These are phyloP conservation scores for Euwallacea fornicatus DNA, from an alignment of 1,140 invertebrate genomes.

Conservation along the genomic window DNA sequence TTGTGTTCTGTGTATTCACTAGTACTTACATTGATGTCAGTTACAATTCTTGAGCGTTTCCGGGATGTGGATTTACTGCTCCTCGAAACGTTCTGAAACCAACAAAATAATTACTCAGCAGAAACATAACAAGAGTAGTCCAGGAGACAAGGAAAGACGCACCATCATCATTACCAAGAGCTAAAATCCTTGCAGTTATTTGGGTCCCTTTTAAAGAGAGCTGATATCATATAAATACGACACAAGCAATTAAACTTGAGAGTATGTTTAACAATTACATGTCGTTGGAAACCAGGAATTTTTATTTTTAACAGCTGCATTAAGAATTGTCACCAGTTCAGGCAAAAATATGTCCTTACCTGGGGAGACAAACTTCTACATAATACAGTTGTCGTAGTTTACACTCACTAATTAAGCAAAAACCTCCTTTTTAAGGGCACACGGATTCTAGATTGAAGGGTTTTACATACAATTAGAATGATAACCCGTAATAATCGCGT, in stretches of 20 bases:
- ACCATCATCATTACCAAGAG: slow-evolving; percentile 24
- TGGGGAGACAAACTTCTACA: neutral
- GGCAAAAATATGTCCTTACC: slow-evolving; percentile 18
- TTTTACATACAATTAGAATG: too few relatives aligned
- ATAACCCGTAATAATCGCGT: too few relatives aligned
- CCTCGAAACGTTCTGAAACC: slow-evolving; percentile 4
- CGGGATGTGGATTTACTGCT: neutral
- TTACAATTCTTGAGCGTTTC: neutral
- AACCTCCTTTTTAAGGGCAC: too few relatives aligned
- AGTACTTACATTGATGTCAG: neutral
- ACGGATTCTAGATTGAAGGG: too few relatives aligned
- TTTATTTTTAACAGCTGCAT: slow-evolving; percentile 16
- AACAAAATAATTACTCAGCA: neutral
- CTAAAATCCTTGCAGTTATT: slow-evolving; percentile 25
- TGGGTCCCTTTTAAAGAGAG: neutral
- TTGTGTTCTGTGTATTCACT: too few relatives aligned
- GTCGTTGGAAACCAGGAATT: slow-evolving; percentile 27
- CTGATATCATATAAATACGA: slow-evolving; percentile 6
- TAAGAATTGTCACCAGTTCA: slow-evolving; percentile 29
- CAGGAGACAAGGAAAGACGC: slow-evolving; percentile 5
- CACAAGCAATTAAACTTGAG: slow-evolving; percentile 13
- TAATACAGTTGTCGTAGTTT: too few relatives aligned
- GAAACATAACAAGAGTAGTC: neutral
- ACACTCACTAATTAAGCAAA: too few relatives aligned
- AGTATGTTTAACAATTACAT: slow-evolving; percentile 10